phyloP scores from a whole-genome alignment of 2,113 vertebrate genomes.

The Cnemophilus loriae region DNA sequence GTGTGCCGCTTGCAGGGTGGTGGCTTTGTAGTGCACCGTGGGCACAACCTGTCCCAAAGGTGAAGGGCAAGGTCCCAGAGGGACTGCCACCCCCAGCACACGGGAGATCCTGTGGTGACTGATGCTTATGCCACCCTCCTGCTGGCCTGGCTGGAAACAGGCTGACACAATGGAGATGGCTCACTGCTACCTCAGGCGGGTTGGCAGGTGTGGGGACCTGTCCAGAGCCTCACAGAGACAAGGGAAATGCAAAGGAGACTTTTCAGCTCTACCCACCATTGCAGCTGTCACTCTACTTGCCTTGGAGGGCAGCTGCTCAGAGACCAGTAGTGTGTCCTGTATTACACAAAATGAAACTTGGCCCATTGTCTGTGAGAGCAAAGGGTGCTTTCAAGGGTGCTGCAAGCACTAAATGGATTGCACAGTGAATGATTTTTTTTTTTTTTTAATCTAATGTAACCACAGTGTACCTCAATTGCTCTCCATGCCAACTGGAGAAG shows the following conservation, averaged over 20 bases:
- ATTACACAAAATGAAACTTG: background rate
- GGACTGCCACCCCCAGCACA: background rate
- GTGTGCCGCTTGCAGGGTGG: background rate
- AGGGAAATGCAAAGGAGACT: background rate
- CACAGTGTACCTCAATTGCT: background rate
- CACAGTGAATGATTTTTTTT: background rate
- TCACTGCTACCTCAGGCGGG: background rate
- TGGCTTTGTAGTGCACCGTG: background rate
- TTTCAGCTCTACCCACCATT: background rate
- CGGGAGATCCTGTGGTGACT: background rate
- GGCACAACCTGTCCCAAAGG: background rate
- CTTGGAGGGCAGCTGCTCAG: background rate
- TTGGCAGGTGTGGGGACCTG: background rate
- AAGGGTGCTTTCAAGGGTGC: background rate
- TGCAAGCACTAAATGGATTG: background rate
- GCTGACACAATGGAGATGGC: background rate
- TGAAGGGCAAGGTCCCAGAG: background rate
- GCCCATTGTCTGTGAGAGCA: background rate
- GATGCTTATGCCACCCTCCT: background rate
- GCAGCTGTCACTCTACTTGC: background rate
- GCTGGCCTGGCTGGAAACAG: background rate
- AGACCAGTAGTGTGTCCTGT: background rate
- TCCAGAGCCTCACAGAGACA: background rate
- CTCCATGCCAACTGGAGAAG: background rate
- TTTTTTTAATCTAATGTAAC: background rate